These are phyloP conservation scores for Ficedula albicollis DNA, from an alignment of 2,797 vertebrate species.

Conservation along the genomic window DNA sequence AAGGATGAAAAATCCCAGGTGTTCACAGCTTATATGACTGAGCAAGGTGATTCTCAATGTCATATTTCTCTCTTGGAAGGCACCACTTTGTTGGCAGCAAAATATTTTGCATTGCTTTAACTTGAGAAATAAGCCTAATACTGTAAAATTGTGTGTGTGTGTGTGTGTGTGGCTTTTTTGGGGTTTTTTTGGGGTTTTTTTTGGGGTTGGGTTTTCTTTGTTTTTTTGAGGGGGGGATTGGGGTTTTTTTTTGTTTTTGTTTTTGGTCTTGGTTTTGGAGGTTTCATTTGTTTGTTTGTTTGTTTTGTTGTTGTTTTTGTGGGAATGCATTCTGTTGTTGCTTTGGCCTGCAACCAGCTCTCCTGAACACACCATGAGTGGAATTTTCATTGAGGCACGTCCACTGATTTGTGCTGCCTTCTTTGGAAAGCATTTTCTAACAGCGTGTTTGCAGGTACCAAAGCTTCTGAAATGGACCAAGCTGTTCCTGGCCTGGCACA, in stretches of 20 bases:
- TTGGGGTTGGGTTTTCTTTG: background rate
- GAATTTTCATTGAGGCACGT: background rate
- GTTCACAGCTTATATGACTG: accelerated
- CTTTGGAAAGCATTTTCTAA: background rate
- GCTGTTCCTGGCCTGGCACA: background rate
- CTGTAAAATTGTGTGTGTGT: no score
- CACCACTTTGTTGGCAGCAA: background rate
- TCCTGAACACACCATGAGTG: accelerated
- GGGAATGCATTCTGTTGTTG: background rate
- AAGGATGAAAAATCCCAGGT: accelerated
- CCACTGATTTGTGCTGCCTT: background rate
- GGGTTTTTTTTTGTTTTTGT: background rate
- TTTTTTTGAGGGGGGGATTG: no score
- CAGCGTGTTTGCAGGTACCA: background rate
- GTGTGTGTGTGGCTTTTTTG: no score
- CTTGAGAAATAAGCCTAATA: background rate
- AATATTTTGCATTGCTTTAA: background rate
- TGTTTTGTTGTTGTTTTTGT: no score
- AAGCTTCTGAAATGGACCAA: background rate
- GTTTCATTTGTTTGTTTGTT: background rate
- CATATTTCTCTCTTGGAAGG: background rate
- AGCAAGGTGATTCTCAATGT: background rate
- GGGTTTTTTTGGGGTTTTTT: no score
- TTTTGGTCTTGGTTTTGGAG: no score
- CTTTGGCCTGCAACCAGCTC: background rate